Percentiles rank a stretch among this genome's conserved stretches.
These are phyloP conservation scores for Cheilosia vulpina DNA, from an alignment of 2,888 invertebrate species.

Conservation along the genomic window DNA sequence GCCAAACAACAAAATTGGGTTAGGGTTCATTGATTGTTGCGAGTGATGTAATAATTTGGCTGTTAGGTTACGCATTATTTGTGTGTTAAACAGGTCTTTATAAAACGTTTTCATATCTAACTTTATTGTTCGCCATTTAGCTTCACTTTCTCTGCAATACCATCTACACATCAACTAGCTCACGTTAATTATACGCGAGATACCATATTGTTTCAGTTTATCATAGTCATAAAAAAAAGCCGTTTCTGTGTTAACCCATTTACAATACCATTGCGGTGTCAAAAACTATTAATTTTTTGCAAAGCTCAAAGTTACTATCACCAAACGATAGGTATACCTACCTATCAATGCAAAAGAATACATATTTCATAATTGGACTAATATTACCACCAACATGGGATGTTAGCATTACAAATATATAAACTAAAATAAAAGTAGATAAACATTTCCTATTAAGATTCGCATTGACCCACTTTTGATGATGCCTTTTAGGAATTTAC, in stretches of 20 bases:
- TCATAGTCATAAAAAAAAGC: background rate
- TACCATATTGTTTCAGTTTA: too few relatives aligned
- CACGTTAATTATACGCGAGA: too few relatives aligned
- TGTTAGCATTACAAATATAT: background rate
- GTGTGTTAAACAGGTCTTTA: background rate
- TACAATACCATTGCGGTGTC: background rate
- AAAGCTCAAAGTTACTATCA: constrained; percentile 34
- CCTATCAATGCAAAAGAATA: constrained; percentile 56
- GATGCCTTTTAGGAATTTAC: constrained; percentile 61
- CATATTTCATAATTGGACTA: constrained; percentile 41
- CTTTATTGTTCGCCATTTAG: too few relatives aligned
- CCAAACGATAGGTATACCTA: constrained; percentile 3
- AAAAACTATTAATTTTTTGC: constrained; percentile 24
- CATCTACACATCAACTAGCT: too few relatives aligned
- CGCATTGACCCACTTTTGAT: constrained; percentile 61
- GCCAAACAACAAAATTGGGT: constrained; percentile 16
- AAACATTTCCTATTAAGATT: constrained; percentile 39
- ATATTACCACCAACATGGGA: background rate
- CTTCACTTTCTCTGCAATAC: too few relatives aligned
- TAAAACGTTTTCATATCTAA: too few relatives aligned
- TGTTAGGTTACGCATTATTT: background rate
- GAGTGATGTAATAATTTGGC: constrained; percentile 10
- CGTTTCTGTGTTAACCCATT: background rate
- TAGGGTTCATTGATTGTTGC: constrained; percentile 30
- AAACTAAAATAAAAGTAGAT: background rate